phyloP scores from a whole-genome alignment of 2,888 invertebrate species.

The Euclidia mi region DNA sequence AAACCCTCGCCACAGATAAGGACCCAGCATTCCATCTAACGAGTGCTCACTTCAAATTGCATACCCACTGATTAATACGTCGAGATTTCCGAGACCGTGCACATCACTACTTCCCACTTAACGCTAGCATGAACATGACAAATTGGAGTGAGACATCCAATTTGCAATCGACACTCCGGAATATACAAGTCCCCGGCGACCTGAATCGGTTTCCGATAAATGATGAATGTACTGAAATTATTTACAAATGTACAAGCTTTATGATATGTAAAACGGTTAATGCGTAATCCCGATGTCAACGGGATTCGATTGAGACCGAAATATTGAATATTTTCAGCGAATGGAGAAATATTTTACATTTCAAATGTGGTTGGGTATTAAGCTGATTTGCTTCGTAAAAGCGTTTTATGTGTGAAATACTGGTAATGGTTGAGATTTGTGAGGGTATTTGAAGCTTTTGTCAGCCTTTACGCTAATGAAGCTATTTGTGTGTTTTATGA shows the following conservation, averaged over 20 bases:
- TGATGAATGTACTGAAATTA: conserved; percentile 24
- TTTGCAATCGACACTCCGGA: conserved; percentile 53
- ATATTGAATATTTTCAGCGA: background rate
- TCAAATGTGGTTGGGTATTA: background rate
- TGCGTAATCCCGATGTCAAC: background rate
- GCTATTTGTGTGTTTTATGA: no score
- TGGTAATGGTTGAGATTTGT: no score
- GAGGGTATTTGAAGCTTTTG: no score
- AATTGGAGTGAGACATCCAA: conserved; percentile 56
- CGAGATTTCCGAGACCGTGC: background rate
- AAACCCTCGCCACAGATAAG: no score
- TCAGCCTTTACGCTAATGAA: no score
- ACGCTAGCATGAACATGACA: conserved; percentile 47
- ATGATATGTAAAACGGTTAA: background rate
- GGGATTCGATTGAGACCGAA: background rate
- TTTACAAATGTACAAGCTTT: conserved; percentile 3
- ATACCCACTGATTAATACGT: background rate
- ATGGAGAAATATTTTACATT: background rate
- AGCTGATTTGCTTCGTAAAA: no score
- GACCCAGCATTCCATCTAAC: no score
- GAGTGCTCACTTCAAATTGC: no score
- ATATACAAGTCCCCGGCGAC: conserved; percentile 31
- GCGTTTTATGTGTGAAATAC: no score
- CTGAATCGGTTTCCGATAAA: conserved; percentile 49
- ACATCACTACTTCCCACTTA: conserved; percentile 31